Evolutionary conservation across 2,113 vertebrate species (phyloP).

Genomic region (Cephalopterus ornatus): DNA sequence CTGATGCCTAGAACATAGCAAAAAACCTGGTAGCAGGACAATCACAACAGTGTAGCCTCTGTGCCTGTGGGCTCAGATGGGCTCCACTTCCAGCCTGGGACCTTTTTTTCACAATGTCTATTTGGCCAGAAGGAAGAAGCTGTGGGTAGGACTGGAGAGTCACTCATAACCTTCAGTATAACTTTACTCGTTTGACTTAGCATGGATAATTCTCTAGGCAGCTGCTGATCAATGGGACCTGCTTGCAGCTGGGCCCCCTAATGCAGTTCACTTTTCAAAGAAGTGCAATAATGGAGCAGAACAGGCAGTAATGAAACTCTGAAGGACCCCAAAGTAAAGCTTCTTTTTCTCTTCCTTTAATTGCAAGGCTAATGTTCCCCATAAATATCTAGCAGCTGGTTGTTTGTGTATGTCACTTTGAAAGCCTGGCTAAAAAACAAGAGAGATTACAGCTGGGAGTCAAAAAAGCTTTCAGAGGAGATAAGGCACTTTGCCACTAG

Average conservation of each 20-base stretch:
- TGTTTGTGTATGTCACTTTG: slow-evolving; percentile 32
- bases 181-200: background rate
- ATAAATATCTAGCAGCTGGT: slow-evolving; percentile 61
- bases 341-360: slow-evolving; percentile 46
- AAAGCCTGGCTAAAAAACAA: slow-evolving; percentile 48
- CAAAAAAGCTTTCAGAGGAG: slow-evolving; percentile 50
- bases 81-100: background rate
- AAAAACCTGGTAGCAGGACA: background rate
- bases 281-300: background rate
- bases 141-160: background rate
- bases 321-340: background rate
- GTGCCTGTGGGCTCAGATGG: background rate
- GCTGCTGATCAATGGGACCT: background rate
- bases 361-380: slow-evolving; percentile 49
- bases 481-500: slow-evolving; percentile 37
- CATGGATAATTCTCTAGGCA: background rate
- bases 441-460: slow-evolving; percentile 49
- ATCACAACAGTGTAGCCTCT: rapidly evolving
- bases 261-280: slow-evolving; percentile 1
- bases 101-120: background rate
- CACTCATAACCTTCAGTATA: background rate
- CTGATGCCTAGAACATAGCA: background rate
- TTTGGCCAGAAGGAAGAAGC: background rate
- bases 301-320: slow-evolving; percentile 4
- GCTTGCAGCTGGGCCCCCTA: slow-evolving; percentile 6